Evolutionary conservation across 2,888 invertebrate genomes (phyloP).

Genomic region (Aphodius sticticus): DNA sequence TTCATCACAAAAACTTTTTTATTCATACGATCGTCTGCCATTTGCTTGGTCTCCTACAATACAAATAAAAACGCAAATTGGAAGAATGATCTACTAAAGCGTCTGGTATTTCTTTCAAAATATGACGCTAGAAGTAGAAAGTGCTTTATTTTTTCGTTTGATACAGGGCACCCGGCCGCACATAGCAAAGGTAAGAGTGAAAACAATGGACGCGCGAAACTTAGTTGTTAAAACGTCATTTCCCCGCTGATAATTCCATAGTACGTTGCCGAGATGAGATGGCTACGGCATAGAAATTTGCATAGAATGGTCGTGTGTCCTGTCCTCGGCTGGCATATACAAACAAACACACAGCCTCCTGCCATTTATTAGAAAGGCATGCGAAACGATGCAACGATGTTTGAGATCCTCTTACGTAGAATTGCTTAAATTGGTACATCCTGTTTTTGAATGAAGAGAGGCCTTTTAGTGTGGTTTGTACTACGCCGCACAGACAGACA

Average conservation of each 20-base stretch:
- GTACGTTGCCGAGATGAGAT: background rate
- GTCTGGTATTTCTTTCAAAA: too few relatives aligned
- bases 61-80: too few relatives aligned
- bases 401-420: slow-evolving; percentile 36
- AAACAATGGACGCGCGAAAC: slow-evolving; percentile 17
- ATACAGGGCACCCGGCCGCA: background rate
- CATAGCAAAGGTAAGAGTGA: slow-evolving; percentile 10
- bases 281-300: slow-evolving; percentile 10
- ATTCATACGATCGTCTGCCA: too few relatives aligned
- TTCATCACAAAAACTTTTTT: too few relatives aligned
- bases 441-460: slow-evolving; percentile 38
- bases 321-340: slow-evolving; percentile 12
- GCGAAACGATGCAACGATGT: slow-evolving; percentile 31
- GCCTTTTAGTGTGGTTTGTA: slow-evolving; percentile 4
- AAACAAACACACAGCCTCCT: background rate
- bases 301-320: slow-evolving; percentile 28
- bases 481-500: background rate
- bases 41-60: too few relatives aligned
- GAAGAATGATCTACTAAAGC: too few relatives aligned
- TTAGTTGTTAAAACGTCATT: slow-evolving; percentile 16
- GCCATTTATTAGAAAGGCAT: slow-evolving; percentile 30
- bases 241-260: background rate
- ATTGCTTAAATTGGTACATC: slow-evolving; percentile 37
- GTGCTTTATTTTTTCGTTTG: background rate
- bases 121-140: background rate